Evolutionary conservation across 2,797 vertebrate genomes (phyloP).

Genomic region (Merluccius polli): DNA sequence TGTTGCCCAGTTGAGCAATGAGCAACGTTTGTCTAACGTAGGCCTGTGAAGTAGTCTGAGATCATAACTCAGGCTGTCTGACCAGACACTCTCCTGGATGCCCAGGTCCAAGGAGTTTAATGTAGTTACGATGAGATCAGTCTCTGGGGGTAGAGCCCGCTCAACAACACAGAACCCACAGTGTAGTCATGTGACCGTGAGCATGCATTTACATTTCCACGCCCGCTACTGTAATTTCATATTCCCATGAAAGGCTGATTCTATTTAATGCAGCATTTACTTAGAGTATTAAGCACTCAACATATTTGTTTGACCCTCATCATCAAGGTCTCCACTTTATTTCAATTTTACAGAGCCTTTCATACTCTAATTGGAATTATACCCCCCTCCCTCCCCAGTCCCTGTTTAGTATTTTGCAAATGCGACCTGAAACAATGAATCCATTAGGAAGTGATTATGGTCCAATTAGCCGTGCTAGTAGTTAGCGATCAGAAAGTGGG

Average conservation of each 20-base stretch:
- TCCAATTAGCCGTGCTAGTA: conserved; percentile 72
- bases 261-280: conserved; percentile 33
- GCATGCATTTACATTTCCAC: neutral
- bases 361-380: conserved; percentile 51
- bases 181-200: neutral
- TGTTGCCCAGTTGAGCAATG: neutral
- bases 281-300: conserved; percentile 25
- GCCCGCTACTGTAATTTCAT: neutral
- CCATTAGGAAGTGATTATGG: conserved; percentile 74
- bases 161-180: neutral
- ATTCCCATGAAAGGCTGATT: conserved; percentile 13
- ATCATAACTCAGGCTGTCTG: neutral
- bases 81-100: neutral
- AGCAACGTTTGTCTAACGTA: neutral
- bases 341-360: conserved; percentile 45
- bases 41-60: no score
- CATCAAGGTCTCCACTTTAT: conserved; percentile 31
- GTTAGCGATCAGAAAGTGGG: conserved; percentile 68
- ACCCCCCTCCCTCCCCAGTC: conserved; percentile 23
- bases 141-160: no score
- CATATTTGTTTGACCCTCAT: conserved; percentile 30
- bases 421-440: conserved; percentile 64
- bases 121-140: no score
- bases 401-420: conserved; percentile 60
- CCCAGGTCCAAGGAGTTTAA: neutral